phyloP scores from a whole-genome alignment of 2,888 invertebrate genomes.

The Andrena bicolor region DNA sequence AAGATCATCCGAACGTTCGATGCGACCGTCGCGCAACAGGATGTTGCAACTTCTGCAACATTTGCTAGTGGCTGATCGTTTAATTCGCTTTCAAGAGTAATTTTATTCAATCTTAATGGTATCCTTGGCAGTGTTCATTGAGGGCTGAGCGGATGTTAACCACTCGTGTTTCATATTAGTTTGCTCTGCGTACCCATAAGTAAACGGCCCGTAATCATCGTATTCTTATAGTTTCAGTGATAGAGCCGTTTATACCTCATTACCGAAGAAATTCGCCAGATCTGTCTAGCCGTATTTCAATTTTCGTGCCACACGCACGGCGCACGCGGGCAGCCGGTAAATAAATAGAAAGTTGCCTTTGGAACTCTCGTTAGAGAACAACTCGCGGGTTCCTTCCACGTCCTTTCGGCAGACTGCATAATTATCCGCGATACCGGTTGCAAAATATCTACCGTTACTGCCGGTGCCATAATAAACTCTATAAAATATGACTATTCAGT shows the following conservation, averaged over 20 bases:
- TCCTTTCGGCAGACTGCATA: neutral
- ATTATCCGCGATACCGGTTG: slow-evolving; percentile 8
- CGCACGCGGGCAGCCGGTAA: neutral
- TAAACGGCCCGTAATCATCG: neutral
- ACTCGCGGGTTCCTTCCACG: neutral
- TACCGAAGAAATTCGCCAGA: neutral
- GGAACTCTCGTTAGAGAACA: neutral
- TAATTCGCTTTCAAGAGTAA: neutral
- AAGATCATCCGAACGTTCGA: slow-evolving; percentile 2
- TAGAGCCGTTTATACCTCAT: neutral
- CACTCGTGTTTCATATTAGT: too few relatives aligned
- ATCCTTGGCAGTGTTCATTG: too few relatives aligned
- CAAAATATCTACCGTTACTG: slow-evolving; percentile 8
- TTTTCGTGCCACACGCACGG: neutral
- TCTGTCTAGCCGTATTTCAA: neutral
- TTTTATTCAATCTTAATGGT: neutral
- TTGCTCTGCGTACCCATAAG: neutral
- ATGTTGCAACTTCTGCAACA: neutral
- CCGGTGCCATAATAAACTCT: slow-evolving; percentile 1
- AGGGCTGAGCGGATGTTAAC: too few relatives aligned
- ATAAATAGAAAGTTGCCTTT: slow-evolving; percentile 6
- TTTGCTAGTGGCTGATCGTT: neutral
- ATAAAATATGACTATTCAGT: slow-evolving; percentile 14
- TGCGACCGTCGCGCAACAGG: neutral
- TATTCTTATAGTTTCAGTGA: neutral